Evolutionary conservation across 2,888 invertebrate genomes (phyloP), one percentile per base, ranked within the genome.

Genomic region (Xestia xanthographa): DNA sequence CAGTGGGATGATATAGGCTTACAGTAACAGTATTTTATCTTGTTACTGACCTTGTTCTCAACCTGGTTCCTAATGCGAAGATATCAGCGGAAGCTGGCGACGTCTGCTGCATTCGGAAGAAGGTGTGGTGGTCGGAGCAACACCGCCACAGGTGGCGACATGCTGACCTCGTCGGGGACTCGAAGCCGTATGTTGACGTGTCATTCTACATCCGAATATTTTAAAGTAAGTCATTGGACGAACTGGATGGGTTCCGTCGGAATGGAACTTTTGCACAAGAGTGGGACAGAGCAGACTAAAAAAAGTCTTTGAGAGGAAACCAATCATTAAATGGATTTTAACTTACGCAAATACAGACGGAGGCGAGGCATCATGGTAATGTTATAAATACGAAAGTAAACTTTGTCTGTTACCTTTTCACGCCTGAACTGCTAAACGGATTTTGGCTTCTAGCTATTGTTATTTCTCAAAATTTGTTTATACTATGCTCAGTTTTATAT

Each of bases 91-190:
- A 97, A 58, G 97, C 97, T 12, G 98, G 98, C 34, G 98, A 97
- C 53, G 98, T 98, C 93, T 98, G 98, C 92, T 98, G 98, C 89
- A 99, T 97, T 79, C 98, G 97, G 97, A 99, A 99, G 97, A 99
- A 99, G 56, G 99, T 98, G 96, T 99, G 99, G 93, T 99, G 99
- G 93, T 99, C 99, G 72, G 99, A 98, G 94, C 99, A 99, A 95
- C 99, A 99, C 89, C 98, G 98, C 99, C 99, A 99, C 87, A 99
- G 97, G 96, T 99, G 99, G 91, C 99, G 98, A 94, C 99, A 99
- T 26, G 99, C 99, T 41, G 98, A 97, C 90, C 99, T 98, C 76
- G 98, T 98, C 66, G 98, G 98, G 41, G 99, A 98, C 95, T 99
- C 99, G 95, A 99, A 99, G 11, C 99, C 99, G 94, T 99, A 99